Conservation (phyloP, 1,140 invertebrate species). For the Ganaspis sp. region DNA sequence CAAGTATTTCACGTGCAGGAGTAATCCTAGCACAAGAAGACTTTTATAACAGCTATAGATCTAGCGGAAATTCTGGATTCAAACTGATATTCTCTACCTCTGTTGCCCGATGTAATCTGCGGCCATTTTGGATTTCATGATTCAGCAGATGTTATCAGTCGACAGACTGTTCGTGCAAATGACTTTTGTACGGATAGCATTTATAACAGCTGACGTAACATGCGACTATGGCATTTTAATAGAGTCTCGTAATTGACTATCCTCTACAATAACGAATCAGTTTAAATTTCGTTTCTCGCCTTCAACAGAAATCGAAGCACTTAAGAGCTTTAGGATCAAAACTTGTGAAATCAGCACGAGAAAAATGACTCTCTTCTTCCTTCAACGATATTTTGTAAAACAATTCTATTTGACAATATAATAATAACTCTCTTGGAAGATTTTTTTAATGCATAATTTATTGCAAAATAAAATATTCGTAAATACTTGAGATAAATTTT, state of each 20-base stretch:
- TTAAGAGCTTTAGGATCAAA: no score
- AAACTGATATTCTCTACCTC: neutral
- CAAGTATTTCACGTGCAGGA: neutral
- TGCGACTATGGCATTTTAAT: constrained; percentile 18
- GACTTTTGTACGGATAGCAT: constrained; percentile 27
- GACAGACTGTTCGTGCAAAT: constrained; percentile 23
- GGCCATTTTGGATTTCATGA: constrained; percentile 25
- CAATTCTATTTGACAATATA: no score
- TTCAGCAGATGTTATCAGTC: constrained; percentile 29
- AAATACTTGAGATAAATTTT: no score
- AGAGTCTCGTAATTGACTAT: constrained; percentile 13
- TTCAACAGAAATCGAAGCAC: neutral
- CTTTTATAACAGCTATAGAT: constrained; percentile 12
- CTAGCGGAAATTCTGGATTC: neutral
- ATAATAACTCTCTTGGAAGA: no score
- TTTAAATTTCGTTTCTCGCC: neutral
- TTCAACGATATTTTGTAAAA: no score
- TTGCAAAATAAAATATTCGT: no score
- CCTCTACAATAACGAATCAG: constrained; percentile 1
- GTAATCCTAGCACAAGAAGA: neutral
- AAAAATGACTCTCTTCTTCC: no score
- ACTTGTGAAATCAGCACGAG: no score
- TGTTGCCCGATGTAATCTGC: neutral
- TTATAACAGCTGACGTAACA: constrained; percentile 23
- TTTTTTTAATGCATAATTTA: no score